A percentile compares a stretch with the other conserved stretches of the same genome.
Conservation (phyloP, 2,888 invertebrate species). For the Hesperia comma region DNA sequence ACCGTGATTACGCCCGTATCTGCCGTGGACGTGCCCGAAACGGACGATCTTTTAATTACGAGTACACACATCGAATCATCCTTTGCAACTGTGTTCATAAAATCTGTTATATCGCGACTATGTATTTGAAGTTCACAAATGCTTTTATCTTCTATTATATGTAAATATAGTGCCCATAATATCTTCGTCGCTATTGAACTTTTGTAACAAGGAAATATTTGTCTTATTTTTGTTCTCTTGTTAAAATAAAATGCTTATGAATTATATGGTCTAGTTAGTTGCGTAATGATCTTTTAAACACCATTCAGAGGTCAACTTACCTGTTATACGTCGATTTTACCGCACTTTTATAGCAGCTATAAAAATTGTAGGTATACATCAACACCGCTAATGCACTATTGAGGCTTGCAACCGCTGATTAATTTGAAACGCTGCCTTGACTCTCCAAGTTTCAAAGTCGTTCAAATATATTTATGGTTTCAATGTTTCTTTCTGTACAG, state of each 20-base stretch:
- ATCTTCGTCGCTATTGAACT: not conserved
- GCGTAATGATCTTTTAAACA: conserved; percentile 14
- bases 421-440: not conserved
- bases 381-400: not conserved
- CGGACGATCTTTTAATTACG: conserved; percentile 45
- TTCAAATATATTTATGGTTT: not conserved
- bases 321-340: conserved; percentile 4
- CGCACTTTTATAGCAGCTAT: not conserved
- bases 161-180: not conserved
- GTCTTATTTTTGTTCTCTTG: not conserved
- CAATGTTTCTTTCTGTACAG: not conserved
- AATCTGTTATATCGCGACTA: not conserved
- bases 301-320: conserved; percentile 15
- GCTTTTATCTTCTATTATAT: not conserved
- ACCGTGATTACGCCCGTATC: conserved; percentile 53
- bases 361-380: not conserved
- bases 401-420: conserved; percentile 1
- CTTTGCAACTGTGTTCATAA: conserved; percentile 5
- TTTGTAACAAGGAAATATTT: not conserved
- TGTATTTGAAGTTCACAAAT: not conserved
- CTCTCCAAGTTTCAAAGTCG: not conserved
- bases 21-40: conserved; percentile 43
- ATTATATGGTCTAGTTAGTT: conserved; percentile 10
- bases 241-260: conserved; percentile 9
- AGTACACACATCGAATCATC: conserved; percentile 12